Percentiles rank a stretch among this genome's conserved stretches.
Conservation (phyloP, 2,113 vertebrate species). For the Eulemur macaco region DNA sequence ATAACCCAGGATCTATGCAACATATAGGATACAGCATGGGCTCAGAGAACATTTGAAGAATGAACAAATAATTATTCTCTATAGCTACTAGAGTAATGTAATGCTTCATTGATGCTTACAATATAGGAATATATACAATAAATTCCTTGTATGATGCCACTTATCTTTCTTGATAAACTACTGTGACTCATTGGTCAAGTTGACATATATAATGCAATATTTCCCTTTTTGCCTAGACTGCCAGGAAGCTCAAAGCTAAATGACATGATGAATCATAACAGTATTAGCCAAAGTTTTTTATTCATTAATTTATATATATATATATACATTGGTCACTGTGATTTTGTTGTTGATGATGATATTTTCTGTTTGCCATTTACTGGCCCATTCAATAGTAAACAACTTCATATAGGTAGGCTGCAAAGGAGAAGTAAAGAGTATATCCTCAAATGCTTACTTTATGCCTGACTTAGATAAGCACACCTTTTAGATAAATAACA, state of each 20-base stretch:
- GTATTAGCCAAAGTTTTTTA: background rate
- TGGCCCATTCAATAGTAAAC: background rate
- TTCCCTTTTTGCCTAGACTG: background rate
- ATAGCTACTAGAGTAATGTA: background rate
- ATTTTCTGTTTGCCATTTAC: background rate
- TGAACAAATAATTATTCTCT: background rate
- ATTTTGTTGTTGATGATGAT: background rate
- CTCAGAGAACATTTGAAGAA: background rate
- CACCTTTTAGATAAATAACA: background rate
- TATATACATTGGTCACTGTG: background rate
- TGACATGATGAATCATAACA: background rate
- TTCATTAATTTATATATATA: background rate
- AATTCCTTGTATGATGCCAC: background rate
- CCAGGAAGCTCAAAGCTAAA: constrained; percentile 22
- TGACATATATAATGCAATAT: background rate
- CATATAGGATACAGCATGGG: background rate
- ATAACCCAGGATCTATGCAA: background rate
- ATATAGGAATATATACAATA: background rate
- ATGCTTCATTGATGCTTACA: background rate
- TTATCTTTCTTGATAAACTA: background rate
- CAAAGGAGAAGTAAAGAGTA: background rate
- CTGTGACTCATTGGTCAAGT: background rate
- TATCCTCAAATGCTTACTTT: background rate
- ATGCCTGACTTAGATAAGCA: background rate
- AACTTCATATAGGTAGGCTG: background rate